Base-by-base conservation (phyloP, 2,888 invertebrate genomes). In the Deilephila porcellus region DNA sequence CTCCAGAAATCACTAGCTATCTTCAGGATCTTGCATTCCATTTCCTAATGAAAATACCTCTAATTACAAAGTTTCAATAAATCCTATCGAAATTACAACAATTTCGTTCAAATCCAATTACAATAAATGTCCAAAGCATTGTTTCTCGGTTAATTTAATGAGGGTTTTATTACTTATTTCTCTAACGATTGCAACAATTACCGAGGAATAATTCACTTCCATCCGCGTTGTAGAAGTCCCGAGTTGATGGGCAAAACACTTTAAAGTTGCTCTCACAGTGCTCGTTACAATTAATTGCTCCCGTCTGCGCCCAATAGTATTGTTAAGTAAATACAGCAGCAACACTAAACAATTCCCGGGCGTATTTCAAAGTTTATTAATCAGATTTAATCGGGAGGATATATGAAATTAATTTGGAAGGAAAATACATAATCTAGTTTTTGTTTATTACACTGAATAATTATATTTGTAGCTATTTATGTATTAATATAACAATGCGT, bases 201-300 rank as follows among this genome's bases (percentile, higher is more conserved):
- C 52, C 25, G 17, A 25, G 1, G 5, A 67, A 67, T 25, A 25
- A 45, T 52, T 67, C 67, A 67, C n/a, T 14, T 67, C 25, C 52
- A 25, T 52, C 67, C 52, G 20, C 45, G 11, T 67, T 45, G 45
- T 14, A 67, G 32, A 32, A 32, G 25, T 67, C 45, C 45, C 45
- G 17, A 52, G 14, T 67, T 67, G 52, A 67, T 52, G 67, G 45
- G 67, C 67, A 17, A 64, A 67, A 67, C 67, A 67, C 67, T 67
- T 67, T 67, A 25, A 67, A 67, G 52, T 67, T 67, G 45, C 45
- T 67, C 67, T 45, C 25, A 67, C 45, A 67, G 20, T 25, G 67
- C 52, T 67, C 67, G 67, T 67, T 67, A 67, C 25, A 52, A 1
- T 52, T 67, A 67, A 67, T 52, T 67, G 25, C 67, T 67, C 45